Evolutionary conservation across 2,113 vertebrate genomes (phyloP).

Genomic region (Formicarius rufipectus): DNA sequence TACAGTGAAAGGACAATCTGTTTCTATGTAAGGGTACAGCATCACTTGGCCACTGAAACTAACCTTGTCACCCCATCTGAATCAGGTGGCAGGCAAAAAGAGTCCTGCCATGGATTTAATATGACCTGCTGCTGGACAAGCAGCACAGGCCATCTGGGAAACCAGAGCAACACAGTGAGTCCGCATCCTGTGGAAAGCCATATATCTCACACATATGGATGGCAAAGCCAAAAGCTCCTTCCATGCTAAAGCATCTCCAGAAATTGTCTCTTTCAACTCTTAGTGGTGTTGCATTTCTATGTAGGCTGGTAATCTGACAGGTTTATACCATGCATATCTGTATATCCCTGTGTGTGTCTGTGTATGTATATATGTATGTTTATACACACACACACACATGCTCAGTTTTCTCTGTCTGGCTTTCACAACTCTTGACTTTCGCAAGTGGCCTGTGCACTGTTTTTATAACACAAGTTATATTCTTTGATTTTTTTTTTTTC

Average conservation of each 20-base stretch:
- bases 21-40: neutral
- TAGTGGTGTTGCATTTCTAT: neutral
- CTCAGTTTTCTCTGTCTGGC: neutral
- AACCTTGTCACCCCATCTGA: accelerated
- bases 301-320: neutral
- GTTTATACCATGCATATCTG: neutral
- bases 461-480: neutral
- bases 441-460: neutral
- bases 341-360: accelerated
- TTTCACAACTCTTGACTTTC: neutral
- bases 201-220: neutral
- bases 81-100: neutral
- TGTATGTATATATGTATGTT: too few species aligned
- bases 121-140: neutral
- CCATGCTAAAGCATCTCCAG: neutral
- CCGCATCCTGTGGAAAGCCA: neutral
- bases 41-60: neutral
- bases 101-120: neutral
- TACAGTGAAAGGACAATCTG: neutral
- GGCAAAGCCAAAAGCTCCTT: neutral
- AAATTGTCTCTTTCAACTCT: neutral
- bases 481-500: neutral
- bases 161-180: neutral
- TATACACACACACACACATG: accelerated
- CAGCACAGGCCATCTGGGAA: too few species aligned